These are phyloP conservation scores for Formica selysi DNA, from an alignment of 1,140 invertebrate species.

Conservation along the genomic window DNA sequence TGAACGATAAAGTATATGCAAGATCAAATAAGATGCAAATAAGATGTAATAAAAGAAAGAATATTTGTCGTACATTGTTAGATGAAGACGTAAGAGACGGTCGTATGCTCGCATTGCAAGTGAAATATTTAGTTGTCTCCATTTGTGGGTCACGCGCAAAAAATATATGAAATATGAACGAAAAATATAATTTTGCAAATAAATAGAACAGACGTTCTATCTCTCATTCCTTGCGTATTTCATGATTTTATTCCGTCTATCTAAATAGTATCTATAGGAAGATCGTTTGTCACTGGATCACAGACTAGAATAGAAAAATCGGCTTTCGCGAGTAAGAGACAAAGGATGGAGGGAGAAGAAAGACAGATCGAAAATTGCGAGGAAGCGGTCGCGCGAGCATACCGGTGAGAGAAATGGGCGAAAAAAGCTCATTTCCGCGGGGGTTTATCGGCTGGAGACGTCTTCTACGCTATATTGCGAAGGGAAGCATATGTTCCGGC, in stretches of 20 bases:
- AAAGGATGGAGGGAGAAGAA: conserved; percentile 35
- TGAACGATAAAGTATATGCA: not conserved
- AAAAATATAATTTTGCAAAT: not conserved
- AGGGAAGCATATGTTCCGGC: conserved; percentile 72
- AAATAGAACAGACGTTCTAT: not conserved
- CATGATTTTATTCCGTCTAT: conserved; percentile 27
- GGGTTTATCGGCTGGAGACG: conserved; percentile 76
- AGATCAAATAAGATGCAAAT: not conserved
- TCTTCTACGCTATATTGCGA: conserved; percentile 67
- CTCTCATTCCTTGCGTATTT: not conserved
- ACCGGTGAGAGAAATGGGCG: conserved; percentile 57
- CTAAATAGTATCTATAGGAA: conserved; percentile 40
- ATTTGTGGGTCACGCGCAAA: not conserved
- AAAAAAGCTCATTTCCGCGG: conserved; percentile 78
- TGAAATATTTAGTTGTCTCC: not conserved
- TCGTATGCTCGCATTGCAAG: not conserved
- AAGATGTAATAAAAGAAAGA: not conserved
- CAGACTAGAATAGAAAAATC: conserved; percentile 73
- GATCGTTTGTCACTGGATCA: conserved; percentile 69
- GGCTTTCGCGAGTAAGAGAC: conserved; percentile 57
- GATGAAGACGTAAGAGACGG: not conserved
- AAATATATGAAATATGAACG: not conserved
- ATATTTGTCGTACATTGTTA: not conserved
- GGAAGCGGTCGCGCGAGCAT: conserved; percentile 39
- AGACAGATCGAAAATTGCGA: conserved; percentile 66